Base-by-base conservation (phyloP, 2,797 vertebrate species). In the Orientallactaga sibirica region DNA sequence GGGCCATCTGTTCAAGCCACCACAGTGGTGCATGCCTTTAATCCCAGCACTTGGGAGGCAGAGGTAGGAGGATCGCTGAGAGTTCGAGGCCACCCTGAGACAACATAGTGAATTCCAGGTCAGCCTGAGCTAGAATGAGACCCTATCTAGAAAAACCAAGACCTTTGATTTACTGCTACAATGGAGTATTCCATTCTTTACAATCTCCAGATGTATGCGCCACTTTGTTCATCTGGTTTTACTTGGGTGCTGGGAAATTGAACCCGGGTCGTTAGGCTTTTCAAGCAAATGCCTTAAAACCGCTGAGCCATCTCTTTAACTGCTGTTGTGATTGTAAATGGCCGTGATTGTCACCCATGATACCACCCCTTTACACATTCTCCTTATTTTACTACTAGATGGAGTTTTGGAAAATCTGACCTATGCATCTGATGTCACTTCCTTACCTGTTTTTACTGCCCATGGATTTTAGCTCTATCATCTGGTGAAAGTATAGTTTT, bases 361-460 rank as follows among this genome's bases (percentile, higher is more conserved):
- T 76, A 75, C 37, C 18, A 78, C 5, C 61, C 52, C 22, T 81
- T 93, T 82, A 68, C 20, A 7, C 9, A 52, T 82, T 81, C 25
- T 78, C 18, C 95, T 94, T n/a, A 37, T 90, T 85, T 94, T 75
- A 73, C 24, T 29, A 74, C 75, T 62, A 58, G 22, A 20, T 62
- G 62, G 22, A 20, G n/a, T 81, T 93, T 81, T 70, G 62, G 33
- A 83, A 93, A 94, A 93, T 67, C 27, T 48, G 33, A 62, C 48
- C 43, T n/a, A 68, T 18, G 71, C 33, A 10, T 14, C 29, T 27
- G 14, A 41, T 29, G 70, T 90, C 18, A 92, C 22, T 33, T 5
- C 33, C 62, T 88, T 86, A 68, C 19, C 55, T 94, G 8, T 71
- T 92, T 88, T 86, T 91, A 33, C 81, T 86, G 14, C n/a, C 62